A percentile compares a stretch with the other conserved stretches of the same genome.
Conservation (phyloP, 2,888 invertebrate species). For the Stegophylla sp. region DNA sequence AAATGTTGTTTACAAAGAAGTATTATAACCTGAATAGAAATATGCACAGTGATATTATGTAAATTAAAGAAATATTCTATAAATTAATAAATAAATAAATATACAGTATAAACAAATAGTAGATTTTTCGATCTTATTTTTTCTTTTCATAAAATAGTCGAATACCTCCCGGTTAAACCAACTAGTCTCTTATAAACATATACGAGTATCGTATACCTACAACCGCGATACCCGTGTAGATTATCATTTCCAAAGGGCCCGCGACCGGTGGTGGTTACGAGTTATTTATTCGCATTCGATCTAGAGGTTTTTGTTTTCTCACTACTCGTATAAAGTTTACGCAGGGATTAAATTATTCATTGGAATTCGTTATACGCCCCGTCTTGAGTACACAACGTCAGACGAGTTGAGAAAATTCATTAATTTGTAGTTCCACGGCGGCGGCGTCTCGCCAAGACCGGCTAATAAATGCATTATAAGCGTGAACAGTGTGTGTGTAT, state of each 20-base stretch:
- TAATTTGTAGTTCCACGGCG: slow-evolving; percentile 9
- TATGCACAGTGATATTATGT: too few relatives aligned
- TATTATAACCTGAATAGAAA: too few relatives aligned
- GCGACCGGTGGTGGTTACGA: neutral
- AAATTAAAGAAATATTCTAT: too few relatives aligned
- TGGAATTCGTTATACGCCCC: neutral
- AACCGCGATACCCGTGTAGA: neutral
- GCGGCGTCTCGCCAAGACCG: neutral
- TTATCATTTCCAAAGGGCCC: neutral
- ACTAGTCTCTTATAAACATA: too few relatives aligned
- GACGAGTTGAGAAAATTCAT: slow-evolving; percentile 4
- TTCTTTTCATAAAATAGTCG: too few relatives aligned
- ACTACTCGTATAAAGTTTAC: neutral
- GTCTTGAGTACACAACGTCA: neutral
- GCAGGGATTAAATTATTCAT: neutral
- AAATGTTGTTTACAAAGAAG: too few relatives aligned
- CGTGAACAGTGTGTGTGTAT: slow-evolving; percentile 16
- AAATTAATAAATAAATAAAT: too few relatives aligned
- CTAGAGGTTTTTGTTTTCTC: neutral
- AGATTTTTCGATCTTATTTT: too few relatives aligned
- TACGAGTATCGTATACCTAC: too few relatives aligned
- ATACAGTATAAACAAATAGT: too few relatives aligned
- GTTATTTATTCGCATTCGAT: too few relatives aligned
- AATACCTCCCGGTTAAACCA: too few relatives aligned
- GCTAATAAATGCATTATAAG: slow-evolving; percentile 30